These are phyloP conservation scores for Phaonia tiefii DNA, from an alignment of 2,888 invertebrate species.

Conservation along the genomic window DNA sequence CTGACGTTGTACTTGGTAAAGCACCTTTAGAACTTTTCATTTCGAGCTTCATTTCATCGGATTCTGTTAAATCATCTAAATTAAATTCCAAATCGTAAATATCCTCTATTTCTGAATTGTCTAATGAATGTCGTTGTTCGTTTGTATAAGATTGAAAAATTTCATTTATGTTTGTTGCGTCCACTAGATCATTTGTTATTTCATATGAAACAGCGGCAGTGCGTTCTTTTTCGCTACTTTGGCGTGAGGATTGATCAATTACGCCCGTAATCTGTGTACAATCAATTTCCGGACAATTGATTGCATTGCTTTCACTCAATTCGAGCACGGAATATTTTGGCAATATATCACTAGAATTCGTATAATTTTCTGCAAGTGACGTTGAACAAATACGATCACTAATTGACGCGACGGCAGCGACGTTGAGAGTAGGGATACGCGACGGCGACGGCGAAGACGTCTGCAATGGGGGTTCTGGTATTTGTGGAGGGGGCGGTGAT, in stretches of 20 bases:
- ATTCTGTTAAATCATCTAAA: neutral
- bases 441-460: constrained; percentile 44
- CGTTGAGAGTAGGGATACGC: neutral
- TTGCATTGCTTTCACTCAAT: constrained; percentile 37
- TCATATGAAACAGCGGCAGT: neutral
- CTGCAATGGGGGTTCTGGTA: constrained; percentile 45
- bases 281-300: constrained; percentile 50
- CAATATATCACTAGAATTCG: constrained; percentile 55
- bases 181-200: constrained; percentile 4
- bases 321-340: constrained; percentile 48
- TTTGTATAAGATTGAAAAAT: too few species aligned
- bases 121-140: too few species aligned
- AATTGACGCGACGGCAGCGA: constrained; percentile 28
- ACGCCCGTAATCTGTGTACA: constrained; percentile 5
- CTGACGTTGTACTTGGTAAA: constrained; percentile 55
- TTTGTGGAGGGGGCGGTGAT: constrained; percentile 39
- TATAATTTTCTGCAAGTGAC: constrained; percentile 45
- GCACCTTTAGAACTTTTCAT: constrained; percentile 68
- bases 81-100: neutral
- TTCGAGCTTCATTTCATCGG: constrained; percentile 75
- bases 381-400: constrained; percentile 40
- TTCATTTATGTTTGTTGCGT: constrained; percentile 4
- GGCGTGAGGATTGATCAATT: neutral
- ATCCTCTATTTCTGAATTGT: neutral
- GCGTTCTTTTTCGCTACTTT: constrained; percentile 17